Evolutionary conservation across 2,113 vertebrate species (phyloP), one percentile per base, ranked within the genome.

Genomic region (Circaetus cinerascens): DNA sequence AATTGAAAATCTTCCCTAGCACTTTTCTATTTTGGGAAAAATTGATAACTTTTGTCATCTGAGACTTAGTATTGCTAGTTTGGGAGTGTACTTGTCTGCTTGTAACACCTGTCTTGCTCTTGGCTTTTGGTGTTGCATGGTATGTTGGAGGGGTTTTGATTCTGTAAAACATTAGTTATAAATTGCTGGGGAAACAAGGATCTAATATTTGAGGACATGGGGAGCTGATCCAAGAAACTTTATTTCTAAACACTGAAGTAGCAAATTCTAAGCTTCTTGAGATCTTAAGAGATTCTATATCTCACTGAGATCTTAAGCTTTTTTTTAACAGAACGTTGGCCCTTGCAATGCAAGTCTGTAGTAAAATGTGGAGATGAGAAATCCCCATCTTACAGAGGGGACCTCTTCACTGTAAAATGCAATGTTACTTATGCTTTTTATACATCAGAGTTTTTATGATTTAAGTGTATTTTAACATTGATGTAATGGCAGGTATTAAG

Each of bases 291-390:
- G 9, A 40, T 40, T 30, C 60, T 30, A 1, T n/a, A 30, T 32
- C 27, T 60, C 23, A 27, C 20, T 40, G 55, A 56, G 13, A 50
- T 56, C 4, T 38, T 26, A 56, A 32, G 15, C 5, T 46, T 36
- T 78, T 78, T 26, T 51, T 32, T 40, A 43, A 10, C 0, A 3
- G 22, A 60, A 30, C 0, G 0, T 38, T 62, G 20, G 8, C 22
- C 7, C 3, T 1, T 50, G 36, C 38, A 32, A 30, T 68, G 13
- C 13, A 38, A 48, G 18, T 48, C 45, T 55, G 38, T 67, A 64
- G 30, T 41, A 48, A 40, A 67, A 36, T 0, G 5, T 25, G 22
- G 29, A 82, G 29, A 32, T 23, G 9, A 75, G 48, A 40, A 18
- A 62, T 34, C 4, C 15, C 7, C 12, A 1, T 41, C 9, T 38